Evolutionary conservation across 2,888 invertebrate genomes (phyloP), one percentile per base, ranked within the genome.

Genomic region (Reticulitermes lucifugus): DNA sequence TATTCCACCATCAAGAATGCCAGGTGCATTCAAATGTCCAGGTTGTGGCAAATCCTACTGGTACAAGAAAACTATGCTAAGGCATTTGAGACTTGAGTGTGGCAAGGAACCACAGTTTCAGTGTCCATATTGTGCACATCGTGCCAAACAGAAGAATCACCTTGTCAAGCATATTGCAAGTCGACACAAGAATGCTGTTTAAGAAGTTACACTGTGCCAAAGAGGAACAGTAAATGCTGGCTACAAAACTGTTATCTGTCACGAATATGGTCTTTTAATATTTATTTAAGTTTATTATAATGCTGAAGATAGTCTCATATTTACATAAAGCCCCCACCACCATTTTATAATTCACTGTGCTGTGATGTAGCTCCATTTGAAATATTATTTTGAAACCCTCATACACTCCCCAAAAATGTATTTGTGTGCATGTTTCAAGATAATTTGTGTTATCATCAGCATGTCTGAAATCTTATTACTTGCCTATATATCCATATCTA

Each of bases 51-150:
- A 89, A 7, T 87, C 88, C 22, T 91, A 91, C 88, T 90, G 87
- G 79, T 86, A 88, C 83, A 87, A 88, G 46, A 88, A 88, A 73
- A 87, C 88, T 75, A 89, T 91, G 88, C 89, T 89, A 84, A 89
- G 90, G 79, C 91, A 91, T 81, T 86, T 89, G 6, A 89, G 89
- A 83, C 90, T 89, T 87, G 91, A 91, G 86, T 91, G 91, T 85
- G 91, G 90, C 12, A 89, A 90, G 82, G 89, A 89, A 75, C 90
- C 91, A 12, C 89, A 90, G 85, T 92, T 90, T 88, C 89, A 89
- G 85, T 92, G 92, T 86, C 90, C 90, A 12, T 90, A 90, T 86
- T 92, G 92, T 86, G 87, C 87, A 43, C 88, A 88, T 75, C 86
- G 85, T 21, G 88, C 87, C 60, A 88, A 88, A 43, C 87, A 87